Evolutionary conservation across 2,888 invertebrate species (phyloP).

Genomic region (Torymus texanus): DNA sequence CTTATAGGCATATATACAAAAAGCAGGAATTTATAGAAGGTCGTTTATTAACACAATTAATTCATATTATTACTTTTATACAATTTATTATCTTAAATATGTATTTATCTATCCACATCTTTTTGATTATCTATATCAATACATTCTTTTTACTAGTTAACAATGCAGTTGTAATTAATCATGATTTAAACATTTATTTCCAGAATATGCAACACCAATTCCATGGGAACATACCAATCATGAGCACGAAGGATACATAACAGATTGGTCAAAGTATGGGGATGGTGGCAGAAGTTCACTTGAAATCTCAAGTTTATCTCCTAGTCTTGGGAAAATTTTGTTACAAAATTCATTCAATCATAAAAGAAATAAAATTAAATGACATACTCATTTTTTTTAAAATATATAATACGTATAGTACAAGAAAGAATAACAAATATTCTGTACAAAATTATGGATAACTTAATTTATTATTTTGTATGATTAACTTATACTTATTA

Average conservation of each 20-base stretch:
- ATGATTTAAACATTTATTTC: constrained; percentile 13
- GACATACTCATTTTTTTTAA: constrained; percentile 6
- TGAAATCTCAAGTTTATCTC: constrained; percentile 5
- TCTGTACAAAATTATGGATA: constrained; percentile 21
- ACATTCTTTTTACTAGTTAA: no score
- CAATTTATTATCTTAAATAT: no score
- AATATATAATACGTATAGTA: background rate
- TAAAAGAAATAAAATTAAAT: constrained; percentile 34
- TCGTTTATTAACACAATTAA: no score
- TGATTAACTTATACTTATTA: constrained; percentile 19
- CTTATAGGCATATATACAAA: no score
- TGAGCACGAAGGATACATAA: constrained; percentile 48
- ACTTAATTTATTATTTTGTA: constrained; percentile 39
- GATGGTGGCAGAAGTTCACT: constrained; percentile 45
- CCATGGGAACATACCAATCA: constrained; percentile 49
- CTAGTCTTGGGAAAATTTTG: constrained; percentile 15
- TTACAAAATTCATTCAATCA: constrained; percentile 33
- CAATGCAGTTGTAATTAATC: background rate
- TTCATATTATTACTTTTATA: no score
- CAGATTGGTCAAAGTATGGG: constrained; percentile 56
- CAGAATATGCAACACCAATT: constrained; percentile 39
- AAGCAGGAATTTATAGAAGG: no score
- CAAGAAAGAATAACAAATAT: background rate
- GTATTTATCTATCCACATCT: no score
- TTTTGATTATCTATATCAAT: no score